These are phyloP conservation scores for Axis porcinus DNA, from an alignment of 2,113 vertebrate species.

Conservation along the genomic window DNA sequence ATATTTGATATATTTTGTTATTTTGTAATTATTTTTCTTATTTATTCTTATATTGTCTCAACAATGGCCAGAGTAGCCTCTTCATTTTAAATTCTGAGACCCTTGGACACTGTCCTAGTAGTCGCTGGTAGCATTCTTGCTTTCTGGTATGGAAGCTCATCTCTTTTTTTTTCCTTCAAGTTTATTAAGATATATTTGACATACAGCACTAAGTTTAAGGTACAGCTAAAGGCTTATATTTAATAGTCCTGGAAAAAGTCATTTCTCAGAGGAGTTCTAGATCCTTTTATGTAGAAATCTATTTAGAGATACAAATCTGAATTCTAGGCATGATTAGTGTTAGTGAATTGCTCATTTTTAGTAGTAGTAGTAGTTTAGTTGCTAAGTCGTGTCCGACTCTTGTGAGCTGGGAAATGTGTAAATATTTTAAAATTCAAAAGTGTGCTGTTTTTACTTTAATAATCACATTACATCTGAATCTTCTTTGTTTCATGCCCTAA, in stretches of 20 bases:
- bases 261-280: background rate
- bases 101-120: background rate
- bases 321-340: background rate
- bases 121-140: background rate
- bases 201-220: background rate
- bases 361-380: background rate
- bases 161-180: background rate
- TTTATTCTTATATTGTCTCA: background rate
- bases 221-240: background rate
- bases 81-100: background rate
- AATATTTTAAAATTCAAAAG: background rate
- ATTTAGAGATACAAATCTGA: background rate
- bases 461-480: background rate
- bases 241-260: background rate
- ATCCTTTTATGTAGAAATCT: background rate
- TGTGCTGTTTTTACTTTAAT: background rate
- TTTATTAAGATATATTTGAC: background rate
- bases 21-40: background rate
- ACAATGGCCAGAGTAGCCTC: background rate
- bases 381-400: background rate
- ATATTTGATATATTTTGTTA: background rate
- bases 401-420: background rate
- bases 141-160: background rate
- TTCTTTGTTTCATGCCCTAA: background rate
- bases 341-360: background rate